A percentile compares a stretch with the other conserved stretches of the same genome.
Evolutionary conservation across 2,113 vertebrate species (phyloP).

Genomic region (Esox niger): DNA sequence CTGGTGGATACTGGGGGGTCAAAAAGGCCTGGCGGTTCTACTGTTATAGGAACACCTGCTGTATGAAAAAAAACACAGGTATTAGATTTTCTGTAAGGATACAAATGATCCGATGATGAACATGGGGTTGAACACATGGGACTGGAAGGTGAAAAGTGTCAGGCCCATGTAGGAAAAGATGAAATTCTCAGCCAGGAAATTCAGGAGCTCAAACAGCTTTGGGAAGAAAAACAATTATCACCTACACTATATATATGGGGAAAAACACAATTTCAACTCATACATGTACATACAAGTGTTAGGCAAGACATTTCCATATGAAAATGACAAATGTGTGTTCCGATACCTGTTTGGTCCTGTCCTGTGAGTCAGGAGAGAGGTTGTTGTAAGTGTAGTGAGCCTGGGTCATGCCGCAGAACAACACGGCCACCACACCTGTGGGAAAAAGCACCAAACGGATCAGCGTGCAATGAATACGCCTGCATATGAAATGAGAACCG

Average conservation of each 20-base stretch:
- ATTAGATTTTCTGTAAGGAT: constrained; percentile 73
- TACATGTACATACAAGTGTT: background rate
- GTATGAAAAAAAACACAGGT: too few species aligned
- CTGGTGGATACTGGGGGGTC: too few species aligned
- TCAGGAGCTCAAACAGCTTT: constrained; percentile 94
- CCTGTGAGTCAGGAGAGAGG: constrained; percentile 93
- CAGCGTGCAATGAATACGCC: background rate
- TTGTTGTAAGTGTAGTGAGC: constrained; percentile 98
- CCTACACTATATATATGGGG: background rate
- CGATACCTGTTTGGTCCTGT: constrained; percentile 91
- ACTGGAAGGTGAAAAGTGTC: constrained; percentile 96
- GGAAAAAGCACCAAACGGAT: background rate
- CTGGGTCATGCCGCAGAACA: constrained; percentile 97
- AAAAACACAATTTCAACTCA: background rate
- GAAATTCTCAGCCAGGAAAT: constrained; percentile 98
- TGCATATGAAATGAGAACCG: background rate
- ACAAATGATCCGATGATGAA: constrained; percentile 94
- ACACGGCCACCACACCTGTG: constrained; percentile 91
- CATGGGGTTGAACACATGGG: constrained; percentile 90
- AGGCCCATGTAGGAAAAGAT: constrained; percentile 99
- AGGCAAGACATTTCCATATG: background rate
- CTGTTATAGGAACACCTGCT: too few species aligned
- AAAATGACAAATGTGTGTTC: background rate
- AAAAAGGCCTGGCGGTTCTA: too few species aligned
- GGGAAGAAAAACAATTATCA: constrained; percentile 39